Evolutionary conservation across 2,797 vertebrate genomes (phyloP), one percentile per base, ranked within the genome.

Genomic region (Aphelocoma californica): DNA sequence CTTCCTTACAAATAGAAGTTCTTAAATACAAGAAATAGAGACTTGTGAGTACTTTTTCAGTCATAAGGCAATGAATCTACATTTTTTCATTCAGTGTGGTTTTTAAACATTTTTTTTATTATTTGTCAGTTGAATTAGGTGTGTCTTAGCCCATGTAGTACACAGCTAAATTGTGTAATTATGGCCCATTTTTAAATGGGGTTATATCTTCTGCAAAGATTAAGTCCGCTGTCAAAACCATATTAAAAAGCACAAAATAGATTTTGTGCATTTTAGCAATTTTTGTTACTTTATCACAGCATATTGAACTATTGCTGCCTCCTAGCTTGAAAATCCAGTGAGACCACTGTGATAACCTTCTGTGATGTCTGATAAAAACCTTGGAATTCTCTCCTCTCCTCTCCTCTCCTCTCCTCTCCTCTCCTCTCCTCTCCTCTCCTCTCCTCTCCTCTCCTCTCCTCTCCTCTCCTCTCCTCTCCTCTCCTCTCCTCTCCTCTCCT

Each of bases 1-100:
- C 95, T 97, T 97, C 89, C 97, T 97, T 98, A 97, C 89, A 97
- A 97, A 97, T 90, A 98, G 93, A 98, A 98, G 81, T 98, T 98
- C 81, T 65, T 95, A 97, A 97, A 97, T 95, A 97, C 94, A 97
- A 86, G 90, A 95, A 96, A 96, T 69, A 85, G 72, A 96, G 77
- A 88, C 38, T 83, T 92, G 82, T 87, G 81, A 90, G 86, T 77
- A 70, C 90, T 93, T 90, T 93, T 93, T 58, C 66, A 80, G 47
- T 89, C 57, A 88, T 42, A 42, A 42, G 42, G 42, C 42, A 42
- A 42, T 69, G 64, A 92, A 93, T 91, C 92, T 90, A 81, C 58
- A 50, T 67, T 95, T 93, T 96, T 89, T 95, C 29, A 77, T 72
- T 73, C 45, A n/a, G 9, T 85, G n/a, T 60, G 12, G 9, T 69